Base-by-base conservation (phyloP, 2,888 invertebrate species). In the Scotopteryx bipunctaria region DNA sequence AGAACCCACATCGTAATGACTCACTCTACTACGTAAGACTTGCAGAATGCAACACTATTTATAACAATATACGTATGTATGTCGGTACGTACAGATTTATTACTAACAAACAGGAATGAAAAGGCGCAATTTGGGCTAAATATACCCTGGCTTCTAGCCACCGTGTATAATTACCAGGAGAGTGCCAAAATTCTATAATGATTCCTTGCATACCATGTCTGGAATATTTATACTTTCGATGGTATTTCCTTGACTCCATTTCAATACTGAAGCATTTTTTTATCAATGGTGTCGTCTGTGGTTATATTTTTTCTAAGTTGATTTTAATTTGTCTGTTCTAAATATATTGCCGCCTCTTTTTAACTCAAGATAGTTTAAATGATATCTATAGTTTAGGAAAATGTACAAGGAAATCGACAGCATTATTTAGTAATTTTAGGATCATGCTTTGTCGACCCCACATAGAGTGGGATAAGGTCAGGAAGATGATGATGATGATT, bases 151-250 rank as follows among this genome's bases (percentile, higher is more conserved):
- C 86, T 56, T 45, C 25, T 47, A 67, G 83, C 86, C 87, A 85
- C 70, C 57, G 56, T 58, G 75, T 83, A 82, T 81, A 80, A 83
- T 83, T 80, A 83, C 76, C 69, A 64, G 48, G 55, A 72, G 81
- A 83, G 85, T 83, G 87, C 86, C 87, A 87, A 87, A 81, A 81
- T 75, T 81, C 75, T 80, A 72, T 70, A 58, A 66, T 63, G 69
- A 71, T 44, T 53, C 16, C 11, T 41, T 27, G 40, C 73, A 72
- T 78, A 64, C 81, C 79, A 67, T 76, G 69, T 71, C 68, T 67
- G 76, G 65, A 67, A 62, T 63, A 42, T 55, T 63, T 55, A 59
- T 62, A 49, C 41, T 29, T 63, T 59, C 48, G 32, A 48, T 53
- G 54, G 57, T 54, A 29, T 40, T 45, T 55, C 4, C 15, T 40